Conservation (phyloP, 2,888 invertebrate genomes). For the Schizaphis graminum region DNA sequence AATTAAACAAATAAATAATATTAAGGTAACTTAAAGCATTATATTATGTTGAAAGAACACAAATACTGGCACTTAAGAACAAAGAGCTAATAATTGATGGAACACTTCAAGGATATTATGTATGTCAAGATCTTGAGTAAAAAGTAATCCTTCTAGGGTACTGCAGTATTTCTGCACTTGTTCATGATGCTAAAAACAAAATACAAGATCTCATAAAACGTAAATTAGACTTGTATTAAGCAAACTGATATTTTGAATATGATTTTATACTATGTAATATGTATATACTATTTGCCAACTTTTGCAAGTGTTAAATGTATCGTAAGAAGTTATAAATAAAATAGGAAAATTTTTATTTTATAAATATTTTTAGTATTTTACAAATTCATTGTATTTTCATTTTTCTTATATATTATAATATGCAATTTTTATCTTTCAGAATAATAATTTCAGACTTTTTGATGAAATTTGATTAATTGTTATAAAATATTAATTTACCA, state of each 20-base stretch:
- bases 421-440: no score
- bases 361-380: background rate
- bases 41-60: background rate
- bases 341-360: background rate
- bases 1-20: background rate
- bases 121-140: conserved; percentile 95
- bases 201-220: conserved; percentile 51
- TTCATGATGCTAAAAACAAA: conserved; percentile 88
- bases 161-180: conserved; percentile 97
- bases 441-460: no score
- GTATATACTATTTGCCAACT: background rate
- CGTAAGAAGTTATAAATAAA: background rate
- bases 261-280: background rate
- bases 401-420: no score
- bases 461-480: no score
- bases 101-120: conserved; percentile 97
- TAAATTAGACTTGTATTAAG: background rate
- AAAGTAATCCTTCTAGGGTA: conserved; percentile 93
- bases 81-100: conserved; percentile 94
- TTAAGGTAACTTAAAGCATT: background rate
- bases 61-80: conserved; percentile 49
- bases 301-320: background rate
- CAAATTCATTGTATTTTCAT: no score
- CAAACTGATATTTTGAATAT: background rate
- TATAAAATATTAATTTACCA: no score